phyloP scores from a whole-genome alignment of 35 echinoderm and acorn worm genomes.

The Holothuria glaberrima region DNA sequence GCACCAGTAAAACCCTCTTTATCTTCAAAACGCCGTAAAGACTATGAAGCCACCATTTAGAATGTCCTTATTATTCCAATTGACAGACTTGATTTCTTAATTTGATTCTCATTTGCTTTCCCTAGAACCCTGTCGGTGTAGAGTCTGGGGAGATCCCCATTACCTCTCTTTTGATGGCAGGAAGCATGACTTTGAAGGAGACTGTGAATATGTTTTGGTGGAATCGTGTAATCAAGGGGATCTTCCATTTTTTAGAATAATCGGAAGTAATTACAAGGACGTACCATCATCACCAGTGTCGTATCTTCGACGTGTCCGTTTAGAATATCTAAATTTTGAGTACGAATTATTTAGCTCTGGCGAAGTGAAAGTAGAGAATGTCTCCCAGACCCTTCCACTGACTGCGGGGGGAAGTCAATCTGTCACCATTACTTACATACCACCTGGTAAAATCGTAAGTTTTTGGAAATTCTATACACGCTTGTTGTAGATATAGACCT shows the following conservation, averaged over 20 bases:
- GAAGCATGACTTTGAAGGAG: slow-evolving; percentile 62
- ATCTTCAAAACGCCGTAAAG: no score
- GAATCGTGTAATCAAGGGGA: not conserved
- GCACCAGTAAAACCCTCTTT: no score
- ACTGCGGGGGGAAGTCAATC: not conserved
- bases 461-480: no score
- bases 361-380: not conserved
- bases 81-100: not conserved
- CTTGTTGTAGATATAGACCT: no score
- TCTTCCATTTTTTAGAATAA: slow-evolving; percentile 13
- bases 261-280: slow-evolving; percentile 10
- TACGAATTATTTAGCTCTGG: not conserved
- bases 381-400: not conserved
- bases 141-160: slow-evolving; percentile 66
- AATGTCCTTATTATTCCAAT: no score
- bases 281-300: not conserved
- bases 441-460: slow-evolving; percentile 39
- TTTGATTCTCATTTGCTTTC: not conserved
- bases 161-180: slow-evolving; percentile 53
- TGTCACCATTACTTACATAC: slow-evolving; percentile 17
- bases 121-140: not conserved
- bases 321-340: not conserved
- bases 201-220: slow-evolving; percentile 52
- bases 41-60: no score
- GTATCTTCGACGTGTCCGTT: not conserved